phyloP scores from a whole-genome alignment of 2,113 vertebrate species.

The Phyllostomus hastatus region DNA sequence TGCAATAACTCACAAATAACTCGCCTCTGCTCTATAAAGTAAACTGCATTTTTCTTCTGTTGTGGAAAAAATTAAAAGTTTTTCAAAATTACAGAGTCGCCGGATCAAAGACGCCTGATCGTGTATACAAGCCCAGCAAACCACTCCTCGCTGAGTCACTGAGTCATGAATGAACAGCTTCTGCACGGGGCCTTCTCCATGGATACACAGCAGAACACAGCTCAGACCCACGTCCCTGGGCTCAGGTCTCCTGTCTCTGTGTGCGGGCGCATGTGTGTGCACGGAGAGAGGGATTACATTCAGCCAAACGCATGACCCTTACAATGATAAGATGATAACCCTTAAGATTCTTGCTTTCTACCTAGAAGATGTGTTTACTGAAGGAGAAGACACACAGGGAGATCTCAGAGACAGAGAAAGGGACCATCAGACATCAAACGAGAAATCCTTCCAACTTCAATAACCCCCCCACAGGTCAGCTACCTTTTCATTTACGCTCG shows the following conservation, averaged over 20 bases:
- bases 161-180: slow-evolving; percentile 34
- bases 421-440: neutral
- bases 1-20: slow-evolving; percentile 64
- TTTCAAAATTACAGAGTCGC: slow-evolving; percentile 58
- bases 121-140: slow-evolving; percentile 31
- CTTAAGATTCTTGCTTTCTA: neutral
- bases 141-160: slow-evolving; percentile 40
- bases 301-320: neutral
- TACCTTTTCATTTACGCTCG: neutral
- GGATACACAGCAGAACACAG: neutral
- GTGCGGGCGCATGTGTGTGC: too few species aligned
- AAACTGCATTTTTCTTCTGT: slow-evolving; percentile 52
- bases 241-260: neutral
- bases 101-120: slow-evolving; percentile 56
- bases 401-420: neutral
- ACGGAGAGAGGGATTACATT: neutral
- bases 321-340: neutral
- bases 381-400: neutral
- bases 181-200: neutral
- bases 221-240: neutral
- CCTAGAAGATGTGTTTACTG: neutral
- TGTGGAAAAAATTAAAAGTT: slow-evolving; percentile 59
- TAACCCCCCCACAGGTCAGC: neutral
- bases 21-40: slow-evolving; percentile 31
- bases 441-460: neutral